These are phyloP conservation scores for Elachura formosa DNA, from an alignment of 2,113 vertebrate genomes.

Conservation along the genomic window DNA sequence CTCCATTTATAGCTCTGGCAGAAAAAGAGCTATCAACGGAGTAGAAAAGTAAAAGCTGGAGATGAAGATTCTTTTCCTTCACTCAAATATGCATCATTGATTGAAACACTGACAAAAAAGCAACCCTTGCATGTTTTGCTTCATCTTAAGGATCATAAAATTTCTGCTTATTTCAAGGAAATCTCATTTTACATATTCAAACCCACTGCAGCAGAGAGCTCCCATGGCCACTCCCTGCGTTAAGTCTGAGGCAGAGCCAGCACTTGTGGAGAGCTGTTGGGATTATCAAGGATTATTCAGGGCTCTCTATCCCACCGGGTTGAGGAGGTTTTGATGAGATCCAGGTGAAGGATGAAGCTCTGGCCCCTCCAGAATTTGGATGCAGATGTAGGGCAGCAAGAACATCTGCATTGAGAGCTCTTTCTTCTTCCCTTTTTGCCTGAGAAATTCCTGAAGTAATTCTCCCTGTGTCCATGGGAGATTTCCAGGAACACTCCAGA, in stretches of 20 bases:
- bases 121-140: background rate
- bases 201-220: background rate
- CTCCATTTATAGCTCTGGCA: background rate
- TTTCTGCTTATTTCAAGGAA: background rate
- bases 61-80: background rate
- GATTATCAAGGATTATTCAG: background rate
- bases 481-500: background rate
- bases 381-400: background rate
- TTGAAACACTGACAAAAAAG: background rate
- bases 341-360: background rate
- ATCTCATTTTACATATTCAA: background rate
- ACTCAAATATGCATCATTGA: background rate
- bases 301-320: accelerated
- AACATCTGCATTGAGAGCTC: background rate
- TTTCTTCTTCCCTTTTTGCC: background rate
- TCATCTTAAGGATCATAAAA: background rate
- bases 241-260: background rate
- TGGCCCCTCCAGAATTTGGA: background rate
- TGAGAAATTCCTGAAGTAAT: background rate
- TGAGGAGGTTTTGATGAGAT: background rate
- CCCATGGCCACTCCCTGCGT: background rate
- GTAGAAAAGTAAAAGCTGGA: background rate
- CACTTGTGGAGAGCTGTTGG: background rate
- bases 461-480: accelerated
- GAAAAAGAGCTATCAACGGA: too few species aligned